phyloP scores from a whole-genome alignment of 1,140 invertebrate species.

The Spodoptera frugiperda region DNA sequence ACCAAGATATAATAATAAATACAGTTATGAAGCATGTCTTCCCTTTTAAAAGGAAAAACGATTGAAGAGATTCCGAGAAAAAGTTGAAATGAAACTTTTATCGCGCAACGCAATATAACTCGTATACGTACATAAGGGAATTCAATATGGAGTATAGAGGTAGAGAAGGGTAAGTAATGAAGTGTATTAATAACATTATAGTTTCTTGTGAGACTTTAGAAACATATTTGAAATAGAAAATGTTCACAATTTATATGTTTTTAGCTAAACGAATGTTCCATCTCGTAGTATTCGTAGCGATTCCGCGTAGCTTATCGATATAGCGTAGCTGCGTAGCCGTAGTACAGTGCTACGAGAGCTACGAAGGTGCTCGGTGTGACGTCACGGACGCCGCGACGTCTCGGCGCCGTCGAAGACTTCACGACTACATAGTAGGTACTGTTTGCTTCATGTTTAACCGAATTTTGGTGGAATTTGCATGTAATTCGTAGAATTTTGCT shows the following conservation, averaged over 20 bases:
- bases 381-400: constrained; percentile 59
- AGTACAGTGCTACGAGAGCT: neutral
- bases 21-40: neutral
- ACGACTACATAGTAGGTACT: constrained; percentile 6
- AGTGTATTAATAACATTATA: no score
- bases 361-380: constrained; percentile 27
- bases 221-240: no score
- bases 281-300: neutral
- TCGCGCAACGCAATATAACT: neutral
- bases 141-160: neutral
- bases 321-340: neutral
- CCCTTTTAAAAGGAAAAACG: constrained; percentile 6
- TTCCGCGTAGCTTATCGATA: neutral
- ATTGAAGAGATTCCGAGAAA: constrained; percentile 16
- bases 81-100: constrained; percentile 10
- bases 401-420: constrained; percentile 51
- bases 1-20: no score
- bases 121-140: constrained; percentile 1
- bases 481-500: neutral
- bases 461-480: neutral
- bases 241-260: no score
- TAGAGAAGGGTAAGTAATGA: neutral
- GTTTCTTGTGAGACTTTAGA: no score
- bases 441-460: neutral
- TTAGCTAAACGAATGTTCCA: no score